Conservation (phyloP, 2,797 vertebrate genomes). For the Sebastes iracundus region DNA sequence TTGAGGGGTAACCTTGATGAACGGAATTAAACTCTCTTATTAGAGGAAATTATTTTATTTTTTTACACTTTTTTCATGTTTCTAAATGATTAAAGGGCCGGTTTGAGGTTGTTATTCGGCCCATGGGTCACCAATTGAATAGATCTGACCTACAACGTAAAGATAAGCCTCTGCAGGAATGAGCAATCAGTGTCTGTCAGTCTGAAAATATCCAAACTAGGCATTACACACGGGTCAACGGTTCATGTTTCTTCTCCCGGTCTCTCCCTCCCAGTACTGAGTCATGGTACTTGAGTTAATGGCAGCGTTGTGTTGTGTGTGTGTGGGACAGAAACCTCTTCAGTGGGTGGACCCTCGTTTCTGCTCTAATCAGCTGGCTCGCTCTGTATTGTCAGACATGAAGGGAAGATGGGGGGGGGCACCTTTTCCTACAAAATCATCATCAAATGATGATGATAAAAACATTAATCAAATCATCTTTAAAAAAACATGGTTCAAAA, state of each 20-base stretch:
- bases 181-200: background rate
- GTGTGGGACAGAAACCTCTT: constrained; percentile 56
- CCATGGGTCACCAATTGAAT: background rate
- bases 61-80: no score
- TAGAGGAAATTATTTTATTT: no score
- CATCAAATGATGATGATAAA: background rate
- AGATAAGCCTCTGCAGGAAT: background rate
- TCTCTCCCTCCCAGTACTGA: constrained; percentile 37
- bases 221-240: background rate
- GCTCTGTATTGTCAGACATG: constrained; percentile 21
- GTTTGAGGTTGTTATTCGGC: no score
- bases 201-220: background rate
- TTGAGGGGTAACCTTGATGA: no score
- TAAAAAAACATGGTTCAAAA: background rate
- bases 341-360: constrained; percentile 44
- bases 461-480: background rate
- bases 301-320: constrained; percentile 11
- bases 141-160: background rate
- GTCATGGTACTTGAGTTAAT: constrained; percentile 66
- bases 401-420: constrained; percentile 2
- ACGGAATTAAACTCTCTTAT: no score
- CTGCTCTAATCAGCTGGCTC: constrained; percentile 28
- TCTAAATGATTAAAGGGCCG: no score
- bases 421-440: no score
- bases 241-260: background rate